A percentile compares a stretch with the other conserved stretches of the same genome.
These are phyloP conservation scores for Tetragonula carbonaria DNA, from an alignment of 2,888 invertebrate species.

Conservation along the genomic window DNA sequence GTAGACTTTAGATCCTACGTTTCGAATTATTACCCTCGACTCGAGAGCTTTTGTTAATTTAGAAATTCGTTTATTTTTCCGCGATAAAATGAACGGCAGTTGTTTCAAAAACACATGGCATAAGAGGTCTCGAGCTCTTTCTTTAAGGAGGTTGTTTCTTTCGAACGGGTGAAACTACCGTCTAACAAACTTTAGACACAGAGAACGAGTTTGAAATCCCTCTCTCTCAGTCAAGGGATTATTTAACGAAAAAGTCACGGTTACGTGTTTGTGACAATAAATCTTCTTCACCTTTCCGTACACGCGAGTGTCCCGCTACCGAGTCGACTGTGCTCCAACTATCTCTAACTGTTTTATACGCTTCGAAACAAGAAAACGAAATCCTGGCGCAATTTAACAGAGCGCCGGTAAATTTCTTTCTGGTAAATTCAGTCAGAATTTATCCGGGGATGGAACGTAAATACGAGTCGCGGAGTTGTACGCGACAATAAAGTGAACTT, in stretches of 20 bases:
- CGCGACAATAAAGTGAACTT: background rate
- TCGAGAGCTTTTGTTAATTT: background rate
- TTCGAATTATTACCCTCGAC: background rate
- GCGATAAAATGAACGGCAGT: too few relatives aligned
- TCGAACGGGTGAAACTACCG: background rate
- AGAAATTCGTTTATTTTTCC: background rate
- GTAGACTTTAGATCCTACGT: background rate
- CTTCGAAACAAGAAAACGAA: background rate
- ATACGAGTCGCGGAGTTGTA: background rate
- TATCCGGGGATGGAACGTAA: background rate
- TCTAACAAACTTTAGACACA: background rate
- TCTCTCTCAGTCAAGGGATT: background rate
- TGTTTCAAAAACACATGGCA: background rate
- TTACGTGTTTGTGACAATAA: background rate
- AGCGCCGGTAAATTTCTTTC: background rate
- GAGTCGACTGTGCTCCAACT: background rate
- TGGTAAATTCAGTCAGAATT: background rate
- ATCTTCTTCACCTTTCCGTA: background rate
- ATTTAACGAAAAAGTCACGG: background rate
- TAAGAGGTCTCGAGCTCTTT: background rate
- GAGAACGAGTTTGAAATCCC: background rate
- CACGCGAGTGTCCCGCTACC: background rate
- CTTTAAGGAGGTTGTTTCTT: background rate
- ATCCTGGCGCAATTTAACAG: background rate
- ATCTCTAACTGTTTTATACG: background rate